phyloP scores from a whole-genome alignment of 2,888 invertebrate genomes.

The Troglohyphantes excavatus region DNA sequence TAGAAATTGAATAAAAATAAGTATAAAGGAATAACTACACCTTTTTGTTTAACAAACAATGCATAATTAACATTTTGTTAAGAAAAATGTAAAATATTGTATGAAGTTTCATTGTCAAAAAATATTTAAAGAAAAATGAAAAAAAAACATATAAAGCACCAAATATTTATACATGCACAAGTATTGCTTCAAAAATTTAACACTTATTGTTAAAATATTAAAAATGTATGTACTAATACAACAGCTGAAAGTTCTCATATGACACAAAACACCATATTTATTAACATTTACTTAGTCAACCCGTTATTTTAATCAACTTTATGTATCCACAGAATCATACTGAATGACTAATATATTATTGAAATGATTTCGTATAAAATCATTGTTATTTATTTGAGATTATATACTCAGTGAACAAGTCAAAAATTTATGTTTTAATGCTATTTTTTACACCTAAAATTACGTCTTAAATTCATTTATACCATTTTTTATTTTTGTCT shows the following conservation, averaged over 20 bases:
- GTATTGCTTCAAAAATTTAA: constrained; percentile 26
- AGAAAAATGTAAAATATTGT: too few relatives aligned
- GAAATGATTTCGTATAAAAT: too few relatives aligned
- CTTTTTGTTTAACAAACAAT: neutral
- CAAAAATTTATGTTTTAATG: too few relatives aligned
- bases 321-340: constrained; percentile 45
- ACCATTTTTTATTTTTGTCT: too few relatives aligned
- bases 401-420: too few relatives aligned
- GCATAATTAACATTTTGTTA: neutral
- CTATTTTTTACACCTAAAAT: too few relatives aligned
- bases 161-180: constrained; percentile 13
- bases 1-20: neutral
- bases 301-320: neutral
- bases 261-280: constrained; percentile 30
- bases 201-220: constrained; percentile 17
- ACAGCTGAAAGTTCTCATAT: constrained; percentile 17
- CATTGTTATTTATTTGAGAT: too few relatives aligned
- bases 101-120: neutral
- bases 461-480: too few relatives aligned
- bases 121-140: neutral
- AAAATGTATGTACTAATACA: constrained; percentile 8
- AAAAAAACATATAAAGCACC: constrained; percentile 7
- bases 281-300: neutral
- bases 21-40: neutral
- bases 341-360: neutral